Percentiles rank a stretch among this genome's conserved stretches.
These are phyloP conservation scores for Amazona vittata DNA, from an alignment of 2,113 vertebrate genomes.

Conservation along the genomic window DNA sequence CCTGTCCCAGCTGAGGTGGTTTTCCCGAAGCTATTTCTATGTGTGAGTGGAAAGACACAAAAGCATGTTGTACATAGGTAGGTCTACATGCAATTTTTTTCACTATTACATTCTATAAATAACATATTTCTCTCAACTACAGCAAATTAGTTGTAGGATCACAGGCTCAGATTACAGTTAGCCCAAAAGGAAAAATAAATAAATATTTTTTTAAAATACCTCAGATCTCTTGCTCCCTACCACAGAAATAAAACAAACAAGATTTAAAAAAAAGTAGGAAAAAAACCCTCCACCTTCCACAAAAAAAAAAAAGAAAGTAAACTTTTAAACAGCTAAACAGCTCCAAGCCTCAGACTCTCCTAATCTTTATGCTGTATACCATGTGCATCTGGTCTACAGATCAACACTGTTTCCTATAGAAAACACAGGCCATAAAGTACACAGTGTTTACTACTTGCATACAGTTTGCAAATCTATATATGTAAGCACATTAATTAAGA, in stretches of 20 bases:
- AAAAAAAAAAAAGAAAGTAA: neutral
- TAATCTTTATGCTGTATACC: neutral
- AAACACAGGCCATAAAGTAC: neutral
- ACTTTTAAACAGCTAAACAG: neutral
- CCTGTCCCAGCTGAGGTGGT: neutral
- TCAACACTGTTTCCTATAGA: neutral
- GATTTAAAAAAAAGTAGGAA: neutral
- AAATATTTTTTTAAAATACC: fast-evolving
- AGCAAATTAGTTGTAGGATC: neutral
- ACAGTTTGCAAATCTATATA: neutral
- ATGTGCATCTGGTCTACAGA: neutral
- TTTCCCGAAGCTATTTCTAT: neutral
- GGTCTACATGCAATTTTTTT: neutral
- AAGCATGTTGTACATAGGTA: neutral
- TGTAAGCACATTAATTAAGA: neutral
- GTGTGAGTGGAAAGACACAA: neutral
- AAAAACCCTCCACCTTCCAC: neutral
- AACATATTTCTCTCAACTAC: neutral
- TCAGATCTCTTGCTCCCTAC: neutral
- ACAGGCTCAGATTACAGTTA: neutral
- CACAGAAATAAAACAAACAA: neutral
- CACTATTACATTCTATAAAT: neutral
- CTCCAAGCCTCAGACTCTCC: neutral
- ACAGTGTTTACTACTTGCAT: neutral
- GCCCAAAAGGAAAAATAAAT: neutral